Evolutionary conservation across 1,140 invertebrate genomes (phyloP), one percentile per base, ranked within the genome.

Genomic region (Sycobia sp.): DNA sequence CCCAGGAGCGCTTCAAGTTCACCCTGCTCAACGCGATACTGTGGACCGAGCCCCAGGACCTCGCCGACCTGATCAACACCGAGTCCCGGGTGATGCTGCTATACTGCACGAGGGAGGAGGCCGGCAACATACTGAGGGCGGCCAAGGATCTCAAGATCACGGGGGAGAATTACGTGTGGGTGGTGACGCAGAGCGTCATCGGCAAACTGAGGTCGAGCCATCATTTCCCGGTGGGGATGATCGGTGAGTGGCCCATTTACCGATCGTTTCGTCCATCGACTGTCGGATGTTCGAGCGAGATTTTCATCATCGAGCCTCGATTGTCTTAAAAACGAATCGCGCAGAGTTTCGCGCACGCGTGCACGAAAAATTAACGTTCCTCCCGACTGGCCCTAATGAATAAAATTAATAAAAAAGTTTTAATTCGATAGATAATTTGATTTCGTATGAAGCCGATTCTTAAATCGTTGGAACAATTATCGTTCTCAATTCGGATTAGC

Each of bases 151-250:
- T 94, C 65, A 92, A 94, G 67, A 88, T 97, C 44, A 96, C 94
- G 1, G 94, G 93, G 3, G 91, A 95, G 75, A 95, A 96, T 76
- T 97, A 96, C 76, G 93, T 97, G 8, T 98, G 96, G 96, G 93
- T 98, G 47, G 93, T 96, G 0, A 96, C 94, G n/a, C 93, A 97
- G 77, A 94, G 92, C 71, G 94, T 96, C 43, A 92, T 97, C 38
- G 93, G 87, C 73, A 90, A 89, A 71, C 72, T 83, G 53, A 86
- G 90, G 69, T 88, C 90, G n/a, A 87, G 90, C 0, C 85, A 87
- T 65, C 89, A 93, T 69, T 97, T 96, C 76, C 94, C 94, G 0
- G 87, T 95, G 18, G 95, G 95, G 29, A 95, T 96, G 91, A 82
- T 98, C 11, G 95, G 95, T 94, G 78, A 87, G 87, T 85, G 41